phyloP scores from a whole-genome alignment of 2,797 vertebrate genomes.

The Halcyon smyrnensis region DNA sequence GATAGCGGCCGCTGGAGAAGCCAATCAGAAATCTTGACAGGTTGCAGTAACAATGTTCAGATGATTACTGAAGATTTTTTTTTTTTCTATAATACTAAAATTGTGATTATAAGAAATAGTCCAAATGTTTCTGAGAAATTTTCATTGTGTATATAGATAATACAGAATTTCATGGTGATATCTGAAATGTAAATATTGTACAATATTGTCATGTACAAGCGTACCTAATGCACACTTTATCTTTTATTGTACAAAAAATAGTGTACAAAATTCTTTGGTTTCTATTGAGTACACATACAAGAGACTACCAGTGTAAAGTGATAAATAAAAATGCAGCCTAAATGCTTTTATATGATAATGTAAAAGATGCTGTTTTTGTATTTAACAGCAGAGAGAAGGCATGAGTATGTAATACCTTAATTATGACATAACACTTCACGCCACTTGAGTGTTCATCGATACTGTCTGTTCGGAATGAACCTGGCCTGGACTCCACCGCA shows the following conservation, averaged over 20 bases:
- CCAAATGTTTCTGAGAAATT: conserved; percentile 99
- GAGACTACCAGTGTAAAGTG: conserved; percentile 90
- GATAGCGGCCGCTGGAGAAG: conserved; percentile 83
- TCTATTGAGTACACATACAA: conserved; percentile 93
- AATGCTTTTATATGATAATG: conserved; percentile 95
- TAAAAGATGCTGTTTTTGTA: conserved; percentile 88
- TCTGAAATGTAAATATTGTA: conserved; percentile 99
- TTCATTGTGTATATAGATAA: conserved; percentile 99
- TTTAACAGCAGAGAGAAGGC: conserved; percentile 86
- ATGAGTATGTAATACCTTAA: conserved; percentile 82
- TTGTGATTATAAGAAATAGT: conserved; percentile 89
- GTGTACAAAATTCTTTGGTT: conserved; percentile 97
- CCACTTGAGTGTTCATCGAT: conserved; percentile 81
- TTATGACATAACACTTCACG: conserved; percentile 78
- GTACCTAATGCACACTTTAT: conserved; percentile 99
- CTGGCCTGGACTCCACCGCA: conserved; percentile 80
- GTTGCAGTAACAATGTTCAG: conserved; percentile 87
- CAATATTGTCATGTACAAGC: conserved; percentile 98
- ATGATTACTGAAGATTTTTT: conserved; percentile 86
- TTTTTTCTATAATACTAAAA: conserved; percentile 92
- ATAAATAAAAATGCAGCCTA: conserved; percentile 90
- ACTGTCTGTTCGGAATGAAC: conserved; percentile 81
- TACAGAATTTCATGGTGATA: conserved; percentile 96
- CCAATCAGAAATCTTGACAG: conserved; percentile 83
- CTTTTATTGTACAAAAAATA: conserved; percentile 99